Percentiles rank a stretch among this genome's conserved stretches.
Conservation (phyloP, 1,140 invertebrate genomes). For the Atopsyche davidsoni region DNA sequence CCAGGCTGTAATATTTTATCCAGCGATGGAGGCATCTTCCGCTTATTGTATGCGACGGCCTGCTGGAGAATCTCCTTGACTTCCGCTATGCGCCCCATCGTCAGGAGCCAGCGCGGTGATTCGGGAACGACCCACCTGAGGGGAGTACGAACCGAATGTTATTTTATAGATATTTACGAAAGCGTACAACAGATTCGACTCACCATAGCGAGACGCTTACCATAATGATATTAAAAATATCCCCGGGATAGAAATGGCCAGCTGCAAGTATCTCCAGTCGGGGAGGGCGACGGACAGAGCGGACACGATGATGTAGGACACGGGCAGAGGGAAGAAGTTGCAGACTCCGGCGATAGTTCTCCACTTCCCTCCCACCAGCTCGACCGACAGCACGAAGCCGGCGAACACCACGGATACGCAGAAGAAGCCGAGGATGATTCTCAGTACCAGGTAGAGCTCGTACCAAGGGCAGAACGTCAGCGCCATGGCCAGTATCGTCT, state of each 20-base stretch:
- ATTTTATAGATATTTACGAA: too few species aligned
- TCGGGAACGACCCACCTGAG: conserved; percentile 71
- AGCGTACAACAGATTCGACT: too few species aligned
- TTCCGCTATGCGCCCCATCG: conserved; percentile 63
- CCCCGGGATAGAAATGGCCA: conserved; percentile 64
- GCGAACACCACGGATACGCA: conserved; percentile 68
- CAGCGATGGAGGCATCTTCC: conserved; percentile 52
- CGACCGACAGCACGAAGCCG: conserved; percentile 64
- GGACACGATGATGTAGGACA: conserved; percentile 67
- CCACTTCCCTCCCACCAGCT: conserved; percentile 68
- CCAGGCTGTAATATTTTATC: conserved; percentile 54
- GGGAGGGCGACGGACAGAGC: conserved; percentile 63
- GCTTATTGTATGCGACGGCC: conserved; percentile 61
- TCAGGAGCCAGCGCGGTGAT: conserved; percentile 77
- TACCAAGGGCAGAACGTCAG: conserved; percentile 60
- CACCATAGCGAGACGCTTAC: too few species aligned
- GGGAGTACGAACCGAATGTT: too few species aligned
- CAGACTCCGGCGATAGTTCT: conserved; percentile 65
- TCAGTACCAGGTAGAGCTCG: conserved; percentile 55
- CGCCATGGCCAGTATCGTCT: conserved; percentile 55
- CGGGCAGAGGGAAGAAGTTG: conserved; percentile 63
- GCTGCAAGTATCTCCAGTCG: conserved; percentile 66
- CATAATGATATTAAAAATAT: conserved; percentile 59
- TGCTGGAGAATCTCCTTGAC: conserved; percentile 61
- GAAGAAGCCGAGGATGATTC: conserved; percentile 59